Base-by-base conservation (phyloP, 2,797 vertebrate genomes). In the Pelobates cultripes region DNA sequence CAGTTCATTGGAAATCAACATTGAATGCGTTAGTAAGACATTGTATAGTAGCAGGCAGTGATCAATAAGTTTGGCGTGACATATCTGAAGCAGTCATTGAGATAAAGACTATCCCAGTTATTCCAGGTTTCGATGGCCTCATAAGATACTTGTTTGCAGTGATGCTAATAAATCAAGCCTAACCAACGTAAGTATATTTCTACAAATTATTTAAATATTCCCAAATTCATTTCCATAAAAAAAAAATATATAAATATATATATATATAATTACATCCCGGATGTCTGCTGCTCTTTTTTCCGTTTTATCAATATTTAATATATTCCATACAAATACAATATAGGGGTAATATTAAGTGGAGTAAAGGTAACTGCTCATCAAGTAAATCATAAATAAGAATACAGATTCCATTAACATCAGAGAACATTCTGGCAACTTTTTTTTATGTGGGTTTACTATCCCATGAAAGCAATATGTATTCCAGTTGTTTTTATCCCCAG, bases 1-100 rank as follows among this genome's bases (percentile, higher is more conserved):
- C 75, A 73, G 41, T 17, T 69, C 43, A 68, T 73, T 73, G 71
- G 70, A 77, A 77, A 77, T 73, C 61, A 83, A 72, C 70, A 72
- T 10, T 17, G 57, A 63, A 60, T 42, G 76, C 43, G 41, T 70
- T 63, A 64, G 42, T 64, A 28, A 64, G 42, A 61, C 72, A 44
- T 55, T 28, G 60, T 17, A 64, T 64, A 13, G 55, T 12, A 61
- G 41, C 10, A 5, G 1, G 42, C 17, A 13, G 15, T 12, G 45
- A 75, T 75, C 73, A 63, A 75, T 75, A 75, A 2, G 15, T 60
- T 41, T 28, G 0, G 41, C 55, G 42, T 61, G 72, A 74, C 40
- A 61, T 57, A 74, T 43, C 40, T 60, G 12, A 43, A 60, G 51
- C 12, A 41, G 5, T 57, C 28, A 42, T 73, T 12, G 17, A 55